Conservation (phyloP, 1,140 invertebrate genomes). For the Kradibia gibbosae region DNA sequence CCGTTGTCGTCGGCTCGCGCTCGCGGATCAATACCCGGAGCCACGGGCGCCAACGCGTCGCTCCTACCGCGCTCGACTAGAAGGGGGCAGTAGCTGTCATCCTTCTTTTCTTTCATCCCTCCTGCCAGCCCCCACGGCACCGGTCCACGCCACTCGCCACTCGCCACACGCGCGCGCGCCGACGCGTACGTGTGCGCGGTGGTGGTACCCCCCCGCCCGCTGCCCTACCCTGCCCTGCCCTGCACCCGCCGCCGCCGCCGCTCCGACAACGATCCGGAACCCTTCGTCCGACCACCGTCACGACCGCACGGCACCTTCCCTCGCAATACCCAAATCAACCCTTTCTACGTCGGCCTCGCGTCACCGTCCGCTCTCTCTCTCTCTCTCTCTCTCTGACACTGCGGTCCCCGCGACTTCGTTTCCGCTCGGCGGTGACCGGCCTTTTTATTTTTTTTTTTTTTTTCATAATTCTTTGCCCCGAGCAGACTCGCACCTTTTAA, state of each 20-base stretch:
- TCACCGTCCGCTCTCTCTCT: background rate
- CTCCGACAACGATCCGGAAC: too few species aligned
- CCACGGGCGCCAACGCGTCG: slow-evolving; percentile 34
- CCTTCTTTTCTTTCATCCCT: slow-evolving; percentile 19
- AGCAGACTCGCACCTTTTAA: too few species aligned
- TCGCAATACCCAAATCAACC: too few species aligned
- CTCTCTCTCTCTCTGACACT: background rate
- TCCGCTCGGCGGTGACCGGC: background rate
- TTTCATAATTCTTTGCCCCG: too few species aligned
- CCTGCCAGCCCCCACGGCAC: background rate
- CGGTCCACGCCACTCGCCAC: background rate
- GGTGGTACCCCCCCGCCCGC: background rate
- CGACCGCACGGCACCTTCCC: too few species aligned
- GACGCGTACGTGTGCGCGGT: too few species aligned
- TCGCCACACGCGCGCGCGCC: background rate
- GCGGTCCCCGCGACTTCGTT: background rate
- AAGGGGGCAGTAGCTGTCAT: slow-evolving; percentile 18
- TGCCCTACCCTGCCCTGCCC: background rate
- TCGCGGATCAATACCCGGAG: slow-evolving; percentile 62
- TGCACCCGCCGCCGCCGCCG: background rate
- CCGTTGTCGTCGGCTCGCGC: slow-evolving; percentile 24
- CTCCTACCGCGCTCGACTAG: background rate
- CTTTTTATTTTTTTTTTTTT: too few species aligned
- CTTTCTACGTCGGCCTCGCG: too few species aligned
- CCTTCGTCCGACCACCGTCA: too few species aligned